Evolutionary conservation across 2,888 invertebrate species (phyloP).

Genomic region (Lasioglossum figueresi): DNA sequence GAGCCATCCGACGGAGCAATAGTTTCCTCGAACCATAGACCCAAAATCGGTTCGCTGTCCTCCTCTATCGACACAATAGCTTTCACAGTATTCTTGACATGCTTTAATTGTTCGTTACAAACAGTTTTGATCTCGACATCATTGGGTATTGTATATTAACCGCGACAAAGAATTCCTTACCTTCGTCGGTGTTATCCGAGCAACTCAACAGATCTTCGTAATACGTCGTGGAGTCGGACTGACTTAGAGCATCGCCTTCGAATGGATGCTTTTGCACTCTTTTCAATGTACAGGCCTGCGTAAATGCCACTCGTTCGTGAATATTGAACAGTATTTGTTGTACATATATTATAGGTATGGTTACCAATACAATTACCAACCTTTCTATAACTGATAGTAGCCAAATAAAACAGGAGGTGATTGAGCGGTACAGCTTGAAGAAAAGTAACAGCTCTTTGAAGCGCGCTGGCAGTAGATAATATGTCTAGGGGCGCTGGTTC

Average conservation of each 20-base stretch:
- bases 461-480: conserved; percentile 88
- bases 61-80: conserved; percentile 85
- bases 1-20: conserved; percentile 90
- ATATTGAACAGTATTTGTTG: not conserved
- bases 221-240: conserved; percentile 97
- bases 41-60: conserved; percentile 93
- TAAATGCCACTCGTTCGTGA: not conserved
- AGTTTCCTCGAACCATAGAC: conserved; percentile 97
- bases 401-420: conserved; percentile 93
- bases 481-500: conserved; percentile 88
- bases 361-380: conserved; percentile 75
- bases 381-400: conserved; percentile 95
- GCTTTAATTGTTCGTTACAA: not conserved
- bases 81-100: conserved; percentile 71
- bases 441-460: conserved; percentile 89
- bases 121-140: conserved; percentile 1
- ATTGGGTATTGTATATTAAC: not conserved
- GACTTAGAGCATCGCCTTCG: conserved; percentile 93
- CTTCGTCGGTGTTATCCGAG: conserved; percentile 95
- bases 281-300: conserved; percentile 91
- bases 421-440: conserved; percentile 90
- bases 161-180: conserved; percentile 82
- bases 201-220: conserved; percentile 97
- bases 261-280: conserved; percentile 92
- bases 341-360: not conserved